Conservation (phyloP, 2,888 invertebrate species). For the Laothoe populi region DNA sequence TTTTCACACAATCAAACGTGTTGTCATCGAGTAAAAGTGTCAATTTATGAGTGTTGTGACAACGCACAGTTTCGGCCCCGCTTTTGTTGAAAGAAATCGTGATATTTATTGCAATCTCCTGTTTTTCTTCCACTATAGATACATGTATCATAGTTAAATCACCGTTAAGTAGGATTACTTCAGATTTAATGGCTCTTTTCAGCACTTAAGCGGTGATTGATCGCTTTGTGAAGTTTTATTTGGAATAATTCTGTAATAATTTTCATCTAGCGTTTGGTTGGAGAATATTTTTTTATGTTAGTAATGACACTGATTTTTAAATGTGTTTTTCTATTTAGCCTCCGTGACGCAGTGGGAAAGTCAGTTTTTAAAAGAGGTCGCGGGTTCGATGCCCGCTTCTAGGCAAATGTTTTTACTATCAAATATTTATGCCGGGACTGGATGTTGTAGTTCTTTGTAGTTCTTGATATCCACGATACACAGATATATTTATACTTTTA, state of each 20-base stretch:
- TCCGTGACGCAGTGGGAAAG: no score
- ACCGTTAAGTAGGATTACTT: background rate
- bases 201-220: background rate
- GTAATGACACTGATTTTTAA: no score
- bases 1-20: constrained; percentile 7
- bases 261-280: no score
- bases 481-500: no score
- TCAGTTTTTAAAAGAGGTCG: no score
- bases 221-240: background rate
- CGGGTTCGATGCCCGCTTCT: no score
- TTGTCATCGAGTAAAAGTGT: constrained; percentile 17
- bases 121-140: background rate
- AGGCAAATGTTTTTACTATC: no score
- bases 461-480: no score
- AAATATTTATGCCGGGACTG: no score
- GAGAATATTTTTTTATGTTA: no score
- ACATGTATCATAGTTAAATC: constrained; percentile 10
- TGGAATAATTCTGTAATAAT: background rate
- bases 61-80: background rate
- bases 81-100: constrained; percentile 7
- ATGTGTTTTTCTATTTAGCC: no score
- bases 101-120: constrained; percentile 1
- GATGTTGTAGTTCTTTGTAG: no score
- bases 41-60: constrained; percentile 18
- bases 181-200: constrained; percentile 8